phyloP scores from a whole-genome alignment of 2,113 vertebrate genomes.

The Boleophthalmus pectinirostris region DNA sequence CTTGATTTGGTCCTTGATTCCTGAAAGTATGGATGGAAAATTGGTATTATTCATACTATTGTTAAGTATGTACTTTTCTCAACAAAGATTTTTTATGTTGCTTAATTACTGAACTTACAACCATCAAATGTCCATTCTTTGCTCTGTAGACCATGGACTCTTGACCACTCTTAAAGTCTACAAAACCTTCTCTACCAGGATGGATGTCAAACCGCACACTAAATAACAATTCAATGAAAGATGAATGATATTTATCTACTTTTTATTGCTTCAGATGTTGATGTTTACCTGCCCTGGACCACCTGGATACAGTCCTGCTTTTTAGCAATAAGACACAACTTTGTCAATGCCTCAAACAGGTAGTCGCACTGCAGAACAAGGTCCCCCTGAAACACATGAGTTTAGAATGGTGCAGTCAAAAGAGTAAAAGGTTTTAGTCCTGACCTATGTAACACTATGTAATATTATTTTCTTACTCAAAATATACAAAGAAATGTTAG shows the following conservation, averaged over 20 bases:
- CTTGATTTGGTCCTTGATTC: slow-evolving; percentile 69
- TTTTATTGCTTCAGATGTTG: neutral
- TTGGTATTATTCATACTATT: neutral
- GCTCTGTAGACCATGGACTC: slow-evolving; percentile 89
- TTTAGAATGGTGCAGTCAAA: neutral
- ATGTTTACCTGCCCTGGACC: slow-evolving; percentile 84
- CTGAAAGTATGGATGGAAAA: slow-evolving; percentile 23
- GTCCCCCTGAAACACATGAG: slow-evolving; percentile 80
- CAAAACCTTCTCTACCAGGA: slow-evolving; percentile 86
- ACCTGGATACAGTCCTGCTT: slow-evolving; percentile 83
- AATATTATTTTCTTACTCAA: neutral
- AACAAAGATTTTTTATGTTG: neutral
- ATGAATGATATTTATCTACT: neutral
- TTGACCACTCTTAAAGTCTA: slow-evolving; percentile 86
- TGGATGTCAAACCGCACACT: slow-evolving; percentile 88
- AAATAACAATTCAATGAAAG: neutral
- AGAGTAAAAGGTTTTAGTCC: no score
- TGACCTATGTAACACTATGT: neutral
- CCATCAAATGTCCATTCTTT: slow-evolving; percentile 89
- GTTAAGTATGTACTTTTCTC: neutral
- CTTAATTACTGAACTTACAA: slow-evolving; percentile 79
- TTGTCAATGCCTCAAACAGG: slow-evolving; percentile 86
- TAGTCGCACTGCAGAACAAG: slow-evolving; percentile 87
- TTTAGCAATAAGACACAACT: slow-evolving; percentile 81
- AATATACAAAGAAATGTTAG: neutral